Evolutionary conservation across 2,888 invertebrate genomes (phyloP), one percentile per base, ranked within the genome.

Genomic region (Polyommatus icarus): DNA sequence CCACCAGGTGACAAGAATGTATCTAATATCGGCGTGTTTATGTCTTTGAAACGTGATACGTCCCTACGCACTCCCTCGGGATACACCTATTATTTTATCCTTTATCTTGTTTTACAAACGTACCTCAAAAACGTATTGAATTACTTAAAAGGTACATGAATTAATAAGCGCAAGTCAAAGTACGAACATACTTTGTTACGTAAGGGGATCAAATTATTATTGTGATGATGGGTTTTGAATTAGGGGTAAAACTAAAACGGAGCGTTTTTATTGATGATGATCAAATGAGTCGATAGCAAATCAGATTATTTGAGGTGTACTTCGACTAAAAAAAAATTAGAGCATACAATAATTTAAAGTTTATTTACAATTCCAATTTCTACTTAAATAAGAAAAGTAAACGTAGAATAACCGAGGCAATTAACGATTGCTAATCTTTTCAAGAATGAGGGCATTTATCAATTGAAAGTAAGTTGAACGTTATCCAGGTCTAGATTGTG

Each of bases 1-100:
- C 67, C 67, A 67, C 82, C 82, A 80, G 82, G 82, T 81, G 83
- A 81, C 81, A 83, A 85, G 82, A 83, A 82, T 75, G 24, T 75
- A 50, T 75, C 75, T 40, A 75, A 75, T 50, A 54, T 75, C 54
- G 54, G 32, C 54, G 50, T 50, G 46, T 75, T 50, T 29, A 75
- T 46, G 54, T 15, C 75, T 73, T 20, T 29, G 75, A 54, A 75
- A 75, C 50, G 54, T 75, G 29, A 75, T 54, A 54, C 29, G 54
- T 75, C 46, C 18, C 75, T 29, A 29, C 20, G 46, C 24, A 20
- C 4, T 73, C 73, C 75, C 20, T 29, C 18, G 75, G 50, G 18
- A 12, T 40, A 73, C 46, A 10, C 50, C 29, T n/a, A 73, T 50
- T 75, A 75, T 75, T 54, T 50, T 32, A 67, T 40, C 54, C 75